Evolutionary conservation across 30 jellyfish, hydroid and myxozoan genomes (phyloP).

Genomic region (Haliclystus octoradiatus): DNA sequence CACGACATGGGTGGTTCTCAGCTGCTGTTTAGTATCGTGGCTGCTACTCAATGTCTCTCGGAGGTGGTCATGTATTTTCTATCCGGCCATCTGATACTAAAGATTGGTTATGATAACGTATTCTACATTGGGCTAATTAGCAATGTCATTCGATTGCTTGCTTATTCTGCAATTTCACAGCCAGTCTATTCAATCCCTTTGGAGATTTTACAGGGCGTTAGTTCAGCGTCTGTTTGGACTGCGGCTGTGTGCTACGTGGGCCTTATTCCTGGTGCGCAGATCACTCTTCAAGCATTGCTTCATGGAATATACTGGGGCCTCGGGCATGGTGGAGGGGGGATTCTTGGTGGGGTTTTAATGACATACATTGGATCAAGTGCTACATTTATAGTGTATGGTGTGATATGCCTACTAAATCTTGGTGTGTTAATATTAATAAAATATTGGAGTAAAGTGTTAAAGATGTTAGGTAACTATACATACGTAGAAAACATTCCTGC

Average conservation of each 20-base stretch:
- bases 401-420: slow-evolving; percentile 47
- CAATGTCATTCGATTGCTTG: slow-evolving; percentile 78
- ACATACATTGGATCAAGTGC: slow-evolving; percentile 80
- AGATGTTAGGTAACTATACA: slow-evolving; percentile 69
- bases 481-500: slow-evolving; percentile 91
- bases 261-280: slow-evolving; percentile 94
- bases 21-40: slow-evolving; percentile 79
- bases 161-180: slow-evolving; percentile 69
- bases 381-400: slow-evolving; percentile 67
- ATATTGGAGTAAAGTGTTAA: slow-evolving; percentile 67
- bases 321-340: slow-evolving; percentile 99
- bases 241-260: slow-evolving; percentile 93
- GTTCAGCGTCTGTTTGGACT: slow-evolving; percentile 98
- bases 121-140: slow-evolving; percentile 76
- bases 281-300: slow-evolving; percentile 89
- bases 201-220: slow-evolving; percentile 84
- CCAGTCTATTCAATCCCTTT: slow-evolving; percentile 62
- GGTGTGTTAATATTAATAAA: slow-evolving; percentile 44
- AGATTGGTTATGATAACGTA: slow-evolving; percentile 92
- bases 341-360: slow-evolving; percentile 84
- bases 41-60: slow-evolving; percentile 91
- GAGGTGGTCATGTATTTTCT: slow-evolving; percentile 88
- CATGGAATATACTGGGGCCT: slow-evolving; percentile 98
- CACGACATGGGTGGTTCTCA: slow-evolving; percentile 98
- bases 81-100: slow-evolving; percentile 76